Percentiles rank a stretch among this genome's conserved stretches.
Conservation (phyloP, 2,113 vertebrate genomes). For the Dissostichus mawsoni region DNA sequence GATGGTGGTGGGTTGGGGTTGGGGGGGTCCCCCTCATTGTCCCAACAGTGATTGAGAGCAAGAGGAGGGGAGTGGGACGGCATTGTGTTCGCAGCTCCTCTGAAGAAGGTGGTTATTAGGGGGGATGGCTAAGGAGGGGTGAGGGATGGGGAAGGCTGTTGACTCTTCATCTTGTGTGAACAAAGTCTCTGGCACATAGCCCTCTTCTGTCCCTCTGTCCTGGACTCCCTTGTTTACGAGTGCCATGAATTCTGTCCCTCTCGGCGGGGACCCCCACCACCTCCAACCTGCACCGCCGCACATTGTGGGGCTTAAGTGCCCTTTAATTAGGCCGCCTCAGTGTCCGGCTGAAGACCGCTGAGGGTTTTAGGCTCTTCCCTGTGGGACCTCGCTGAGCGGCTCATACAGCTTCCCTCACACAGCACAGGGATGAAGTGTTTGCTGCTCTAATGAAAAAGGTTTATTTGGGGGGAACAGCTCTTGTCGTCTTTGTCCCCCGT, state of each 20-base stretch:
- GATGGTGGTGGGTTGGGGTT: constrained; percentile 60
- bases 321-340: constrained; percentile 88
- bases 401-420: constrained; percentile 48
- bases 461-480: constrained; percentile 77
- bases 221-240: constrained; percentile 82
- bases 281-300: constrained; percentile 80
- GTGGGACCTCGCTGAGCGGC: constrained; percentile 62
- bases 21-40: constrained; percentile 79
- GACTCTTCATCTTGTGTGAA: constrained; percentile 89
- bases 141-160: constrained; percentile 84
- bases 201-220: constrained; percentile 76
- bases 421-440: constrained; percentile 80
- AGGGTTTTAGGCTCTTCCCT: constrained; percentile 71
- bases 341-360: constrained; percentile 80
- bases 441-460: constrained; percentile 85
- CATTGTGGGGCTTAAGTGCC: constrained; percentile 87
- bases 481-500: constrained; percentile 73
- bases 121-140: constrained; percentile 77
- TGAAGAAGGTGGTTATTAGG: constrained; percentile 82
- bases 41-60: constrained; percentile 85
- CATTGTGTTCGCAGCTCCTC: constrained; percentile 83
- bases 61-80: constrained; percentile 82
- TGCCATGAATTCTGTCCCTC: constrained; percentile 82
- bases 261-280: constrained; percentile 66
- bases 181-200: constrained; percentile 84